These are phyloP conservation scores for Tanypteryx hageni DNA, from an alignment of 2,888 invertebrate species.

Conservation along the genomic window DNA sequence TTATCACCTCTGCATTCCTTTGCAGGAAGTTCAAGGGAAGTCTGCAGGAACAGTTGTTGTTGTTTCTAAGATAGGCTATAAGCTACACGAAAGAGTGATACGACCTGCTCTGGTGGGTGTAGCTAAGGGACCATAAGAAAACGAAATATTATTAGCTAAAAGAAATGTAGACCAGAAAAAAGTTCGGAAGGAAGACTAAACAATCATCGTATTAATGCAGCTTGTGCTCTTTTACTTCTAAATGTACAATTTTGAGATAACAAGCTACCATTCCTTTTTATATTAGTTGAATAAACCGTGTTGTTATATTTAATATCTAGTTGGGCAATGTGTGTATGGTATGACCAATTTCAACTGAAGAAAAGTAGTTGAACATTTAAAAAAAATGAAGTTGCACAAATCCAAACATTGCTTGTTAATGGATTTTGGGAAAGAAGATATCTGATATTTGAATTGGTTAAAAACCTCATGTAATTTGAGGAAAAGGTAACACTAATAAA, in stretches of 20 bases:
- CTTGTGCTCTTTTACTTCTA: constrained; percentile 52
- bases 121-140: constrained; percentile 80
- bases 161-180: constrained; percentile 28
- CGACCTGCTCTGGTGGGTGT: constrained; percentile 98
- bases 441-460: not conserved
- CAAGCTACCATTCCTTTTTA: constrained; percentile 60
- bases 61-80: constrained; percentile 97
- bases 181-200: constrained; percentile 28
- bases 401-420: not conserved
- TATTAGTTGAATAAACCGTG: constrained; percentile 29
- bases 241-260: constrained; percentile 49
- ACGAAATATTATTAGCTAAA: not conserved
- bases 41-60: constrained; percentile 92
- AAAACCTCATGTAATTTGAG: not conserved
- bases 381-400: not conserved
- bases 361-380: not conserved
- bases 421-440: not conserved
- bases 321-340: constrained; percentile 21
- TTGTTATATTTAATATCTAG: not conserved
- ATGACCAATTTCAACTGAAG: not conserved
- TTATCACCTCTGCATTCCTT: constrained; percentile 69
- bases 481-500: not conserved
- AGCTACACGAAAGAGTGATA: constrained; percentile 94
- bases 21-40: constrained; percentile 85
- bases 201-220: not conserved